Conservation (phyloP, 2,797 vertebrate genomes). For the Sebastes kiyomatsui region DNA sequence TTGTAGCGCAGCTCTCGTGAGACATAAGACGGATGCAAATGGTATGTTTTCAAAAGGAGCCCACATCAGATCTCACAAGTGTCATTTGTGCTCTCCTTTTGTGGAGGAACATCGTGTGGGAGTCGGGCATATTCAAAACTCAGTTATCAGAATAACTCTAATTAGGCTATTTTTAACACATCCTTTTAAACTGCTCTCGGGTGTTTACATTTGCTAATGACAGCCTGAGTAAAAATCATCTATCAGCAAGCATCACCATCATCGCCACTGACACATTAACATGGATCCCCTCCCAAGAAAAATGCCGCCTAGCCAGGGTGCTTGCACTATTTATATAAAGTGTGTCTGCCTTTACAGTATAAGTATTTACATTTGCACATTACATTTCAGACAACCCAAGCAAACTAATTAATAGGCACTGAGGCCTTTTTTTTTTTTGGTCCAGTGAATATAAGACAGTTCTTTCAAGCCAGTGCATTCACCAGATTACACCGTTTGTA, state of each 20-base stretch:
- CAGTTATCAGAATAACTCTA: conserved; percentile 76
- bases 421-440: conserved; percentile 62
- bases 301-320: conserved; percentile 26
- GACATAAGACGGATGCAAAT: conserved; percentile 31
- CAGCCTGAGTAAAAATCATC: conserved; percentile 75
- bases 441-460: conserved; percentile 57
- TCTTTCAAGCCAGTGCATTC: conserved; percentile 52
- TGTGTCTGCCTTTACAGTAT: background rate
- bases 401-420: conserved; percentile 59
- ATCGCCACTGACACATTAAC: conserved; percentile 64
- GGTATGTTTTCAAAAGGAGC: conserved; percentile 10
- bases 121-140: conserved; percentile 68
- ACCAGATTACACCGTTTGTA: conserved; percentile 51
- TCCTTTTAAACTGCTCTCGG: conserved; percentile 74
- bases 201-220: conserved; percentile 81
- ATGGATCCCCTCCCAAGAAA: conserved; percentile 52
- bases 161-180: conserved; percentile 83
- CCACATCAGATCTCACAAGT: conserved; percentile 57
- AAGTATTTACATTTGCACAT: conserved; percentile 52
- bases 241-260: conserved; percentile 80
- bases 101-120: conserved; percentile 65
- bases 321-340: background rate
- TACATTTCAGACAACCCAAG: conserved; percentile 46
- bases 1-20: conserved; percentile 9
- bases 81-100: conserved; percentile 58